Percentiles rank a stretch among this genome's conserved stretches.
Conservation (phyloP, 64 coral and sea anemone genomes). For the Anthopleura sola region DNA sequence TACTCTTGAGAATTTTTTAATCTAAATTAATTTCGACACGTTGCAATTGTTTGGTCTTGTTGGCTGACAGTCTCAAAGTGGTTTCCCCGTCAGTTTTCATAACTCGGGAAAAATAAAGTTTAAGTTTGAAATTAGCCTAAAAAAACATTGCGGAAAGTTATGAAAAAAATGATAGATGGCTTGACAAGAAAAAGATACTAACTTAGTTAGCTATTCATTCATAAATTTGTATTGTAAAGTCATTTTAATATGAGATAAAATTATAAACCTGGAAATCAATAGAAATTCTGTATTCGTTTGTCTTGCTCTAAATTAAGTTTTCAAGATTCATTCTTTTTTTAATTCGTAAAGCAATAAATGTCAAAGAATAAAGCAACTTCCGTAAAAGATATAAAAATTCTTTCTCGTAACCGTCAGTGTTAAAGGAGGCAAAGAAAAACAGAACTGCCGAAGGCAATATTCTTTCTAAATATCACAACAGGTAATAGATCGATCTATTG, state of each 20-base stretch:
- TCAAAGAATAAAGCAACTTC: background rate
- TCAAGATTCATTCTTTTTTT: background rate
- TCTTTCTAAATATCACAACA: background rate
- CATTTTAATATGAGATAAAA: background rate
- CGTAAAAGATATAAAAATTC: background rate
- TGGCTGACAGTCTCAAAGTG: constrained; percentile 10
- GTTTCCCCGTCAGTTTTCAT: constrained; percentile 1
- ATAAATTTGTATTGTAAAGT: background rate
- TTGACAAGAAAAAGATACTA: constrained; percentile 9
- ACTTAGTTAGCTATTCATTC: constrained; percentile 4
- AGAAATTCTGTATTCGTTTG: background rate
- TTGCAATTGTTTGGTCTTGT: constrained; percentile 13
- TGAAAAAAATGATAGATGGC: background rate
- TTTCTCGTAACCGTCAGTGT: background rate
- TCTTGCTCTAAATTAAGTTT: constrained; percentile 3
- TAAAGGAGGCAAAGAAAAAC: background rate
- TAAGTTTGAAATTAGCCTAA: constrained; percentile 3
- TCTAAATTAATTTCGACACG: constrained; percentile 18
- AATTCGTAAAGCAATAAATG: constrained; percentile 8
- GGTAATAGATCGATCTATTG: background rate
- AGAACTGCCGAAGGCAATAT: background rate
- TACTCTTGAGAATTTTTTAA: constrained; percentile 23
- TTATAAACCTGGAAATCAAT: background rate
- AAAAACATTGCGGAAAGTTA: constrained; percentile 21
- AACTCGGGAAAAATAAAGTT: background rate